These are phyloP conservation scores for Muraenolepis orangiensis DNA, from an alignment of 2,797 vertebrate species.

Conservation along the genomic window DNA sequence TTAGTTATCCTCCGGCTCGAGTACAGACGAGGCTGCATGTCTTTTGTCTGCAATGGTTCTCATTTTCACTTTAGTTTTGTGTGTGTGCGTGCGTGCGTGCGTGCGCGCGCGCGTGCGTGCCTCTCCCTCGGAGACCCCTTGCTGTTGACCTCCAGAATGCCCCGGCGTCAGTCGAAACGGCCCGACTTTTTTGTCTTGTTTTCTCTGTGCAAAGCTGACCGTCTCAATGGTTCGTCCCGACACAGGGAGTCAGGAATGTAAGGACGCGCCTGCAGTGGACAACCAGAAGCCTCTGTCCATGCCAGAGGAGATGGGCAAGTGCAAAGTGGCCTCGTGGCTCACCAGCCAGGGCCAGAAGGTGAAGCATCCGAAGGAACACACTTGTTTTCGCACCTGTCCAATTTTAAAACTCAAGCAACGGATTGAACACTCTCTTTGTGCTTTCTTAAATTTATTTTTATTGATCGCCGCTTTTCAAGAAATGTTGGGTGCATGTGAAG, in stretches of 20 bases:
- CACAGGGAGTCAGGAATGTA: constrained; percentile 78
- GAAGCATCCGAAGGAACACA: constrained; percentile 10
- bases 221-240: background rate
- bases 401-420: background rate
- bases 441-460: background rate
- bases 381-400: background rate
- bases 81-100: no score
- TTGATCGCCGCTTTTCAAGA: background rate
- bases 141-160: background rate
- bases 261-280: constrained; percentile 64
- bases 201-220: no score
- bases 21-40: no score
- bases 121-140: background rate
- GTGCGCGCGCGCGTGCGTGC: background rate
- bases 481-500: background rate
- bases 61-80: no score
- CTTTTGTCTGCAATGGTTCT: no score
- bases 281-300: constrained; percentile 83
- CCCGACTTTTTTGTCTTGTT: background rate
- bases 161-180: background rate
- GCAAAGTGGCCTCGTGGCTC: constrained; percentile 94
- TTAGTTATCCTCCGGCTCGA: background rate
- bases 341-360: constrained; percentile 79
- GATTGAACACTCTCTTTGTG: background rate
- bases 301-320: constrained; percentile 89